These are phyloP conservation scores for Scrobipalpa atriplicella DNA, from an alignment of 2,888 invertebrate genomes.

Conservation along the genomic window DNA sequence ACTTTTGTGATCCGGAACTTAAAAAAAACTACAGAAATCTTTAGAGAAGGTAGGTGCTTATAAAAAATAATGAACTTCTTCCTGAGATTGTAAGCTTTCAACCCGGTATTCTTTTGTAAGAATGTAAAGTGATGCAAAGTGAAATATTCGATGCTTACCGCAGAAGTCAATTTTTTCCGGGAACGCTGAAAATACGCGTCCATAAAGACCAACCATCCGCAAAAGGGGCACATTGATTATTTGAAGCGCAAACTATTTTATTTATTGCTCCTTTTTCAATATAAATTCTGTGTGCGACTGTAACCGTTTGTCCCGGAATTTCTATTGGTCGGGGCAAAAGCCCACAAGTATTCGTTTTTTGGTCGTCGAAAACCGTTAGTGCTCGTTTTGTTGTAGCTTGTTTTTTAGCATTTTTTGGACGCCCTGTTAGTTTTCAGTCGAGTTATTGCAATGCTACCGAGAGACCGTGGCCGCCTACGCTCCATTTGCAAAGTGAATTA, in stretches of 20 bases:
- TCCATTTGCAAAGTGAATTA: not conserved
- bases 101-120: not conserved
- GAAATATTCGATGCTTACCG: not conserved
- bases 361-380: constrained; percentile 34
- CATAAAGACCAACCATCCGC: not conserved
- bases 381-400: constrained; percentile 37
- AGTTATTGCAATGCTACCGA: constrained; percentile 1
- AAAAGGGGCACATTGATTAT: constrained; percentile 48
- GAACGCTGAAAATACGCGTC: not conserved
- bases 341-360: constrained; percentile 48
- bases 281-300: constrained; percentile 56
- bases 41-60: too few relatives aligned
- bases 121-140: not conserved
- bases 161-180: not conserved
- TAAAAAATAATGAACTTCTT: too few relatives aligned
- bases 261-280: constrained; percentile 62
- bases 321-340: constrained; percentile 52
- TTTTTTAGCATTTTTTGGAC: constrained; percentile 24
- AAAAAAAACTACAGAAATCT: too few relatives aligned
- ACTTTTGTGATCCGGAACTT: too few relatives aligned
- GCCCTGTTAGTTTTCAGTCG: constrained; percentile 24
- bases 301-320: constrained; percentile 51
- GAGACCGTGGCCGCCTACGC: not conserved
- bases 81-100: too few relatives aligned
- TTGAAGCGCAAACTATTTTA: constrained; percentile 58